Evolutionary conservation across 2,113 vertebrate species (phyloP).

Genomic region (Lagopus leucura): DNA sequence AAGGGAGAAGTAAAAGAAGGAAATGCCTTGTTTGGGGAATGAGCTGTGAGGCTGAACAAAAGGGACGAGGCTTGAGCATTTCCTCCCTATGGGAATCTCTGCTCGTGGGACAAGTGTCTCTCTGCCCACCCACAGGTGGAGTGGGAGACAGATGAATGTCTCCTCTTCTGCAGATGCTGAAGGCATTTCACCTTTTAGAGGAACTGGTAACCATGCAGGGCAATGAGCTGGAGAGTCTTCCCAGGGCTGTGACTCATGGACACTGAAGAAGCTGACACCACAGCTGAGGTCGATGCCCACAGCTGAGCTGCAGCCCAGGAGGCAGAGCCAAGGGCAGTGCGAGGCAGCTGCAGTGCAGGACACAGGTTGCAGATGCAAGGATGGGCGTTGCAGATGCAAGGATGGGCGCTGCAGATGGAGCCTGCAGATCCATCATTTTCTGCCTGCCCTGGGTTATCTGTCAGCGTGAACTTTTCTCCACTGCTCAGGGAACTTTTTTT

Average conservation of each 20-base stretch:
- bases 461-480: background rate
- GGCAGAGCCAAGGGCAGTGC: background rate
- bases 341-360: accelerated
- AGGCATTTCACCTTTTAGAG: background rate
- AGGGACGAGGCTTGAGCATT: background rate
- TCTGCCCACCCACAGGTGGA: background rate
- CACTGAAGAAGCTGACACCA: background rate
- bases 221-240: background rate
- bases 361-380: background rate
- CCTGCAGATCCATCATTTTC: background rate
- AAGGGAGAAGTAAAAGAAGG: conserved; percentile 42
- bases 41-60: background rate
- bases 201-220: background rate
- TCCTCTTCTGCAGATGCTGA: background rate
- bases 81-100: background rate
- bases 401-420: background rate
- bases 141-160: accelerated
- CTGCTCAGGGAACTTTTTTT: accelerated
- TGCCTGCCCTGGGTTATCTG: background rate
- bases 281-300: background rate
- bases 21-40: conserved; percentile 7
- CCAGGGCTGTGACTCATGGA: background rate
- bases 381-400: background rate
- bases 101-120: background rate
- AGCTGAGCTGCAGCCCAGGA: background rate